phyloP scores from a whole-genome alignment of 2,797 vertebrate genomes.

The Eurystomus glaucurus region DNA sequence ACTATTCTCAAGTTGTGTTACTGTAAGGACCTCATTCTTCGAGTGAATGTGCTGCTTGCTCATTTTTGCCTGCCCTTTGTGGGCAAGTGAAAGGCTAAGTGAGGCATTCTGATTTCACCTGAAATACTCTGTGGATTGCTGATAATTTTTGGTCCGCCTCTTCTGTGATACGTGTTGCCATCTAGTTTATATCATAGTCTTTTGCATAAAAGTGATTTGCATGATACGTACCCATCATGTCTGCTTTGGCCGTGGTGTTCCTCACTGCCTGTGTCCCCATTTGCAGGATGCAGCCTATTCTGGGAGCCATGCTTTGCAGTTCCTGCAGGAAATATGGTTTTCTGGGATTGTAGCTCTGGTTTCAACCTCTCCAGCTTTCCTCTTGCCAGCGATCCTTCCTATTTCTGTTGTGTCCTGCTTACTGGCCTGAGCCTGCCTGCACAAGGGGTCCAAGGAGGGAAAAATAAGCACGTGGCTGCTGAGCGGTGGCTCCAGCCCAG shows the following conservation, averaged over 20 bases:
- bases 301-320: neutral
- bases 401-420: neutral
- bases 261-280: neutral
- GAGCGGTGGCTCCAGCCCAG: neutral
- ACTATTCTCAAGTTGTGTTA: neutral
- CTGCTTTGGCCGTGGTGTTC: neutral
- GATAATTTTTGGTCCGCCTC: neutral
- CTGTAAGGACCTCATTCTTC: neutral
- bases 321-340: neutral
- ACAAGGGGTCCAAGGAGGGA: neutral
- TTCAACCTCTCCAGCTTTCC: neutral
- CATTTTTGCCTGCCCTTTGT: neutral
- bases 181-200: neutral
- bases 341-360: neutral
- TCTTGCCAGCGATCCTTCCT: neutral
- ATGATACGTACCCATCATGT: accelerated
- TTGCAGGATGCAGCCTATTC: neutral
- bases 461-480: neutral
- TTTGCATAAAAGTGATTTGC: neutral
- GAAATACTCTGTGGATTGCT: neutral
- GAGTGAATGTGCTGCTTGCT: neutral
- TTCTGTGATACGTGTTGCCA: neutral
- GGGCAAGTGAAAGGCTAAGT: neutral
- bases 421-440: neutral
- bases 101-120: neutral